Conservation (phyloP, 2,113 vertebrate genomes). For the Myotis yumanensis region DNA sequence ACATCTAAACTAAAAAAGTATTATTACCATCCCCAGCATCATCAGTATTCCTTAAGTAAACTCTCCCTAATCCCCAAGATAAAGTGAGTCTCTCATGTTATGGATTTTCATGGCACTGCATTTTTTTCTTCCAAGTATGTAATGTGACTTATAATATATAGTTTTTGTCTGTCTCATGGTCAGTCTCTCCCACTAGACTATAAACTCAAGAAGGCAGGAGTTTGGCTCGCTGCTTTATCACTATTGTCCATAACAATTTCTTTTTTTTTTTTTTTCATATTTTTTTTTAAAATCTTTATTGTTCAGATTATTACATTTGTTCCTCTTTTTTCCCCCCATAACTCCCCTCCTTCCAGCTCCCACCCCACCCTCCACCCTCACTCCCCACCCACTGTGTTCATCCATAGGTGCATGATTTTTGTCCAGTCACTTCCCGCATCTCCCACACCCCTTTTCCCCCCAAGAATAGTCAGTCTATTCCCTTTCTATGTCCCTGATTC, state of each 20-base stretch:
- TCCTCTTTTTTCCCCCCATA: too few species aligned
- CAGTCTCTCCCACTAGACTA: neutral
- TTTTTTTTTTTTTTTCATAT: too few species aligned
- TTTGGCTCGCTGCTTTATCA: neutral
- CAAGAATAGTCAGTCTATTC: too few species aligned
- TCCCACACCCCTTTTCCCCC: too few species aligned
- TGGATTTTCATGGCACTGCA: neutral
- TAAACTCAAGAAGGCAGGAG: neutral
- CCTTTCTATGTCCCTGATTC: too few species aligned
- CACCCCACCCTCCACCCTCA: too few species aligned
- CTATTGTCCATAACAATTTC: neutral
- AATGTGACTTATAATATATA: neutral
- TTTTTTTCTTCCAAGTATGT: neutral
- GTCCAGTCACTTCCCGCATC: too few species aligned
- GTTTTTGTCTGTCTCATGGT: neutral
- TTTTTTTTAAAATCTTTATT: too few species aligned
- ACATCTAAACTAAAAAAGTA: neutral
- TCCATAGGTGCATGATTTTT: too few species aligned
- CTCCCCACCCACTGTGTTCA: too few species aligned
- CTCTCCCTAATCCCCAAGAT: neutral
- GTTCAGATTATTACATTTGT: too few species aligned
- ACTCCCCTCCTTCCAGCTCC: too few species aligned
- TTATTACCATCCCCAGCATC: neutral
- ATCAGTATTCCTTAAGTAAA: neutral
- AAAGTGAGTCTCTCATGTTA: neutral